phyloP scores from a whole-genome alignment of 1,140 invertebrate genomes.

The Mactra quadrangularis region DNA sequence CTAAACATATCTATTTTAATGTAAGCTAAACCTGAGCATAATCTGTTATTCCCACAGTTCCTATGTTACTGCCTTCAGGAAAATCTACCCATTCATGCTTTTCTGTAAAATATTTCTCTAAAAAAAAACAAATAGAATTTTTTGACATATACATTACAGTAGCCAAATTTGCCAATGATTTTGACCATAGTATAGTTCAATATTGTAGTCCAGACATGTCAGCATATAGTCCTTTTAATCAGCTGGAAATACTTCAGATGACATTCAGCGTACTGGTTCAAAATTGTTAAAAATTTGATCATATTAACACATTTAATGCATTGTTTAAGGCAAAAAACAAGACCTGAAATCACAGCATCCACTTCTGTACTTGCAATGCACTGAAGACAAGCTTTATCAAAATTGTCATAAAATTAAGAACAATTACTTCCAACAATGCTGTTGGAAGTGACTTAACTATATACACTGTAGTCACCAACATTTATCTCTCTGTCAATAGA shows the following conservation, averaged over 20 bases:
- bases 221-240: neutral
- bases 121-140: conserved; percentile 51
- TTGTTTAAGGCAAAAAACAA: too few species aligned
- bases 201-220: neutral
- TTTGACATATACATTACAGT: neutral
- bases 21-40: conserved; percentile 80
- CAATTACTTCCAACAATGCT: too few species aligned
- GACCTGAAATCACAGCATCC: too few species aligned
- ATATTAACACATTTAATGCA: neutral
- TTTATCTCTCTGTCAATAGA: too few species aligned
- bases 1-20: too few species aligned
- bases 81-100: conserved; percentile 78
- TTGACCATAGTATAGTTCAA: neutral
- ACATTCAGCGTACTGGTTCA: neutral
- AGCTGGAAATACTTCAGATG: neutral
- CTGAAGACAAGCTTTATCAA: too few species aligned
- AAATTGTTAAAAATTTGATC: neutral
- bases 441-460: too few species aligned
- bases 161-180: neutral
- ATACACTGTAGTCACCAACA: too few species aligned
- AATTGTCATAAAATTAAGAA: too few species aligned
- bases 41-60: conserved; percentile 76
- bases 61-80: conserved; percentile 54
- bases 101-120: conserved; percentile 76
- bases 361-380: too few species aligned